Evolutionary conservation across 2,797 vertebrate species (phyloP), one percentile per base, ranked within the genome.

Genomic region (Poecilia picta): DNA sequence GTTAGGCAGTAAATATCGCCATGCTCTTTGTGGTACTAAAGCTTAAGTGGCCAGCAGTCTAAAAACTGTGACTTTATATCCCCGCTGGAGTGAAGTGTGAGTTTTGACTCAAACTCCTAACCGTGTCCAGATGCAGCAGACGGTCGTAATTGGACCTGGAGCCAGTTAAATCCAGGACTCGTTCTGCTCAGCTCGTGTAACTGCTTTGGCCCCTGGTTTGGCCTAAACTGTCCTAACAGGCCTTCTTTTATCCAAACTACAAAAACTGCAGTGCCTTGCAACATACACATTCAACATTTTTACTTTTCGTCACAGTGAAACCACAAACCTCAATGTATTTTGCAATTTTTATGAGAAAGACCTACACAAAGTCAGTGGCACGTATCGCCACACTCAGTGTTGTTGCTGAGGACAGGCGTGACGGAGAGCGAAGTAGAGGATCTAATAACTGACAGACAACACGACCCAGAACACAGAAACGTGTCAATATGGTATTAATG

Each of bases 71-170:
- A 94, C 77, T 93, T 92, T 89, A 89, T 89, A 78, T 89, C 85
- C 87, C 75, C 78, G 16, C 83, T 90, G 86, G 90, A 91, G 78
- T 78, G 46, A 91, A 89, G 91, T 91, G 92, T 91, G 92, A 91
- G 92, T 90, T 94, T 92, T 90, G 87, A 92, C 90, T 93, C 76
- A 10, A 64, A 78, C 85, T 83, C 81, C 78, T 95, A 97, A 98
- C 97, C 96, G 93, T 92, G 97, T 97, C 97, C 97, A 98, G 97
- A 98, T 98, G 97, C 94, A 25, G 95, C 89, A 92, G 97, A 96
- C 97, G 91, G 94, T 95, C 95, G 93, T 98, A 98, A 98, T 98
- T 98, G 97, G 95, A 93, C 96, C 93, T 95, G 96, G 97, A 97
- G 97, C 97, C 88, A 71, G 95, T 96, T 92, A 97, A 97, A 97